Percentiles rank a stretch among this genome's conserved stretches.
phyloP scores from a whole-genome alignment of 2,113 vertebrate species.

The Myodes glareolus region DNA sequence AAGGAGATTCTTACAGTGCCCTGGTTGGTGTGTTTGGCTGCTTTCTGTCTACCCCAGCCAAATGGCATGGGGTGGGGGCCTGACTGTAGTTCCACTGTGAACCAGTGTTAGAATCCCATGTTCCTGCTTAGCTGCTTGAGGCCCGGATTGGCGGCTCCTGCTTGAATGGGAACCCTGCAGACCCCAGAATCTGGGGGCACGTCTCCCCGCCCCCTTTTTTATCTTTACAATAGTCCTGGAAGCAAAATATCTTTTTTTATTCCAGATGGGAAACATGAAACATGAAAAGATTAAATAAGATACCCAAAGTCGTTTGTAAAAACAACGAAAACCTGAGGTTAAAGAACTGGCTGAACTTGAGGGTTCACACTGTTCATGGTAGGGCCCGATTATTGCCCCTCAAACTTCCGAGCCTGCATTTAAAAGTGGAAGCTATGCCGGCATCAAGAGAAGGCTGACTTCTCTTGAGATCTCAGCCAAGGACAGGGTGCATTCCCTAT shows the following conservation, averaged over 20 bases:
- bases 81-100: no score
- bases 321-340: background rate
- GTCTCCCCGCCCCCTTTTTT: no score
- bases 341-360: background rate
- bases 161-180: no score
- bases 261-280: background rate
- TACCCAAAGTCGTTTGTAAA: background rate
- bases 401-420: background rate
- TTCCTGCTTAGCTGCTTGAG: no score
- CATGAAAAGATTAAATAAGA: background rate
- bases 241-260: background rate
- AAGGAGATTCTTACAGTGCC: no score
- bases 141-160: no score
- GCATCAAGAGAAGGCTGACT: background rate
- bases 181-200: no score
- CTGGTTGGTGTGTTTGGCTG: no score
- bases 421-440: background rate
- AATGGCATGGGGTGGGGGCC: no score
- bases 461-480: background rate
- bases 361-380: background rate
- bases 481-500: rapidly evolving
- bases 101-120: no score
- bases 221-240: background rate
- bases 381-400: background rate
- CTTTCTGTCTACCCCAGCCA: no score